Base-by-base conservation (phyloP, 2,113 vertebrate species). In the Anser brachyrhynchus region DNA sequence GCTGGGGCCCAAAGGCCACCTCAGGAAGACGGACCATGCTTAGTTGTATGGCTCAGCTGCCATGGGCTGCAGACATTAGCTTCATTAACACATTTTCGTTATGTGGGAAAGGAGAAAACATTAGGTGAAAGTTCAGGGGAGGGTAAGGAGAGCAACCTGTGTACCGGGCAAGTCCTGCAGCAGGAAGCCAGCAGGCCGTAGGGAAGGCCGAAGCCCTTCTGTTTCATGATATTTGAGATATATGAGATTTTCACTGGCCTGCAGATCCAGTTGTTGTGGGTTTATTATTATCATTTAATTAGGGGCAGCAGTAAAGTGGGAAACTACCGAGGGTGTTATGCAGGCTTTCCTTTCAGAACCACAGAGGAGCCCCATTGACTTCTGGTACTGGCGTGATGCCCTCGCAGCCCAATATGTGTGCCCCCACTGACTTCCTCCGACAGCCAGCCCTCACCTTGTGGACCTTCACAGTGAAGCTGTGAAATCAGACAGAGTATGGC, bases 401-500 rank as follows among this genome's bases (percentile, higher is more conserved):
- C 78, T 95, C 21, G 0, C 92, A 89, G 92, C 31, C 78, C 31
- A 41, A 35, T 92, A 81, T 95, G 72, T 52, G 58, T 82, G 54
- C 49, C 92, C 41, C 84, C 88, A 77, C 39, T 65, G 83, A 96
- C 74, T 96, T 97, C 74, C 49, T 88, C 82, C 11, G n/a, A 54
- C 73, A 92, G 77, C 81, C 79, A 81, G 66, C 86, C 95, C 90
- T 96, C 93, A 94, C 92, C 95, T 96, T 90, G 62, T 79, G 77
- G 91, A 78, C 51, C 78, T 95, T 95, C 94, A 92, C 88, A 81
- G 19, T 8, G 72, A 95, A 97, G 90, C 96, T 96, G 82, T 97
- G 97, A 96, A 96, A 97, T 94, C 80, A 37, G 84, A 94, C 78
- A 37, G 83, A 94, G 85, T 85, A 62, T 76, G 85, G 93, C 90